Conservation (phyloP, 92 coral and sea anemone genomes). For the Anthopleura xanthogrammica region DNA sequence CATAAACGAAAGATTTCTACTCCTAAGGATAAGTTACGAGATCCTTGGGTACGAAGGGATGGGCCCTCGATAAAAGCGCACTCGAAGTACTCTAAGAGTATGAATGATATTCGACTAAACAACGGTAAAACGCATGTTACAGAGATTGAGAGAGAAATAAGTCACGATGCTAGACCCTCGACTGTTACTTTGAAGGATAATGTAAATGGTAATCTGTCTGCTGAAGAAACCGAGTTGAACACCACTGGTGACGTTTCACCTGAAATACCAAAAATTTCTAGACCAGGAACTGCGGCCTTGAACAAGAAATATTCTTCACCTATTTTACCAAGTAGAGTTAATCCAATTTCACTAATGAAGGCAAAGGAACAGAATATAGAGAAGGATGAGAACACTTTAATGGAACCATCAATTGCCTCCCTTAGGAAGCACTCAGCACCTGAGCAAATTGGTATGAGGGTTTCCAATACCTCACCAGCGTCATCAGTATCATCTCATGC, state of each 20-base stretch:
- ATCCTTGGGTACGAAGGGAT: conserved; percentile 39
- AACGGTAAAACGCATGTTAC: conserved; percentile 25
- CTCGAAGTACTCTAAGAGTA: conserved; percentile 53
- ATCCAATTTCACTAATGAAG: conserved; percentile 7
- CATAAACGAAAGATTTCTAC: conserved; percentile 39
- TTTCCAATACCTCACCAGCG: conserved; percentile 39
- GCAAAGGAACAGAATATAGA: not conserved
- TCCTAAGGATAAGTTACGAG: conserved; percentile 39
- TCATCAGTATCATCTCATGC: conserved; percentile 43
- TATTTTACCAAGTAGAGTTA: conserved; percentile 30
- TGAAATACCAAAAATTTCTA: conserved; percentile 12
- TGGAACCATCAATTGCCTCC: conserved; percentile 26
- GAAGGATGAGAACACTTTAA: conserved; percentile 6
- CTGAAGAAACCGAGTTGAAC: conserved; percentile 10
- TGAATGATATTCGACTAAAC: conserved; percentile 63
- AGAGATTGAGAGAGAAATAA: conserved; percentile 49
- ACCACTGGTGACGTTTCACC: not conserved
- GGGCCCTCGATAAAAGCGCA: conserved; percentile 38
- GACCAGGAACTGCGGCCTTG: conserved; percentile 28
- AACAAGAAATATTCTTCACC: conserved; percentile 8
- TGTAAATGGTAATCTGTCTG: conserved; percentile 19
- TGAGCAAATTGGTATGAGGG: not conserved
- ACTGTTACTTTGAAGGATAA: conserved; percentile 43
- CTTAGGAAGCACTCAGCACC: conserved; percentile 44
- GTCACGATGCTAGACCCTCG: conserved; percentile 42